A percentile compares a stretch with the other conserved stretches of the same genome.
phyloP scores from a whole-genome alignment of 1,140 invertebrate genomes.

The Medauroidea extradentata region DNA sequence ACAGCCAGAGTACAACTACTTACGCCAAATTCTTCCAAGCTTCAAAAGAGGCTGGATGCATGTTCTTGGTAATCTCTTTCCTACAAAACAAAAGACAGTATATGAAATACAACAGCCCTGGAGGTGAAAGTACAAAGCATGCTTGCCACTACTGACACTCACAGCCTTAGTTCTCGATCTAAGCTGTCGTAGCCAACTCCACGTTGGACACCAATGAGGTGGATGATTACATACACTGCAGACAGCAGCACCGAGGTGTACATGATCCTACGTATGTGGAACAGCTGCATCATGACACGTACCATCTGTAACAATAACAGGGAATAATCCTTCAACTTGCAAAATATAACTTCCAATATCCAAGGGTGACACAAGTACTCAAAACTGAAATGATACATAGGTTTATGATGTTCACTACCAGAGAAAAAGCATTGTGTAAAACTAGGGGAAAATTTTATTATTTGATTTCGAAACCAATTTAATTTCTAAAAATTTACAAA shows the following conservation, averaged over 20 bases:
- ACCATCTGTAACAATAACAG: not conserved
- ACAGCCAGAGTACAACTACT: not conserved
- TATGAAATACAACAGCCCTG: too few species aligned
- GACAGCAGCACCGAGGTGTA: not conserved
- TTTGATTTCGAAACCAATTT: too few species aligned
- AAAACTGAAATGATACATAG: too few species aligned
- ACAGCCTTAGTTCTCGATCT: constrained; percentile 1
- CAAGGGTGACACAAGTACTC: too few species aligned
- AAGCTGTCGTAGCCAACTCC: not conserved
- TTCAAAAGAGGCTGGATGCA: not conserved
- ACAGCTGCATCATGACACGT: not conserved
- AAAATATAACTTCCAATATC: too few species aligned
- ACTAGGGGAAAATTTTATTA: too few species aligned
- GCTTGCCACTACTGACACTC: not conserved
- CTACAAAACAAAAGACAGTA: not conserved
- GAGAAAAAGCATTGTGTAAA: too few species aligned
- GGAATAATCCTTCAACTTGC: too few species aligned
- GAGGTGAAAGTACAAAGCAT: too few species aligned
- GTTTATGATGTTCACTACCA: too few species aligned
- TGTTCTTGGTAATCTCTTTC: not conserved
- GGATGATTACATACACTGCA: not conserved
- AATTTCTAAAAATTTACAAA: too few species aligned
- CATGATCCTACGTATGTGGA: constrained; percentile 4
- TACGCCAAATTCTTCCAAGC: constrained; percentile 4
- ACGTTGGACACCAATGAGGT: not conserved